Percentiles rank a stretch among this genome's conserved stretches.
These are phyloP conservation scores for Ia io DNA, from an alignment of 2,113 vertebrate species.

Conservation along the genomic window DNA sequence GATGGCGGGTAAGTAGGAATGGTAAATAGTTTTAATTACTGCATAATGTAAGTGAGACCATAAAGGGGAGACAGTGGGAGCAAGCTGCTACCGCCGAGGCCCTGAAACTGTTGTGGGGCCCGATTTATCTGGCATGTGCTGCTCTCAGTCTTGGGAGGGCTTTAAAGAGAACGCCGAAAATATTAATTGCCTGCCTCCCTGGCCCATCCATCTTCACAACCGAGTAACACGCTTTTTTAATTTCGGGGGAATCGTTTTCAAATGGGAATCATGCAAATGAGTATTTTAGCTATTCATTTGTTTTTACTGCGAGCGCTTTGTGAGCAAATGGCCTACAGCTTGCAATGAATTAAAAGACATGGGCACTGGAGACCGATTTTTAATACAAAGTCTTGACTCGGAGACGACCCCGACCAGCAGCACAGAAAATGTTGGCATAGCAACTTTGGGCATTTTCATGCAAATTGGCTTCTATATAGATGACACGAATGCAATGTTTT, in stretches of 20 bases:
- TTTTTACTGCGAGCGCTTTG: slow-evolving; percentile 91
- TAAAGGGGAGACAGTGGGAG: slow-evolving; percentile 84
- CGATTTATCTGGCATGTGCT: slow-evolving; percentile 88
- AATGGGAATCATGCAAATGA: slow-evolving; percentile 93
- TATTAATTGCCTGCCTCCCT: slow-evolving; percentile 90
- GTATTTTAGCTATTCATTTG: slow-evolving; percentile 95
- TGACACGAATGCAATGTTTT: slow-evolving; percentile 87
- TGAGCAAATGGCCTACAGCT: slow-evolving; percentile 91
- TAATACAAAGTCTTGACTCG: slow-evolving; percentile 92
- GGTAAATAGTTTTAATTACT: slow-evolving; percentile 93
- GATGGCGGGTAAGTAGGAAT: slow-evolving; percentile 90
- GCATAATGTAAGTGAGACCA: slow-evolving; percentile 90
- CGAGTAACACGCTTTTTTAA: slow-evolving; percentile 87
- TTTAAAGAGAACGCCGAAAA: slow-evolving; percentile 87
- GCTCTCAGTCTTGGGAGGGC: slow-evolving; percentile 86
- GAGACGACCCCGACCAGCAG: slow-evolving; percentile 89
- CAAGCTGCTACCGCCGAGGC: slow-evolving; percentile 84
- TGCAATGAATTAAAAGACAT: slow-evolving; percentile 91
- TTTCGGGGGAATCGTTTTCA: slow-evolving; percentile 89
- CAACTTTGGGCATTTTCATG: slow-evolving; percentile 91
- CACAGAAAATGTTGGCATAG: slow-evolving; percentile 90
- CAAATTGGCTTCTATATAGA: slow-evolving; percentile 91
- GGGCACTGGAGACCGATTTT: slow-evolving; percentile 91
- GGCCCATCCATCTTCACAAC: slow-evolving; percentile 89
- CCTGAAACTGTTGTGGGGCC: slow-evolving; percentile 82